Evolutionary conservation across 2,888 invertebrate genomes (phyloP).

Genomic region (Netelia melanura): DNA sequence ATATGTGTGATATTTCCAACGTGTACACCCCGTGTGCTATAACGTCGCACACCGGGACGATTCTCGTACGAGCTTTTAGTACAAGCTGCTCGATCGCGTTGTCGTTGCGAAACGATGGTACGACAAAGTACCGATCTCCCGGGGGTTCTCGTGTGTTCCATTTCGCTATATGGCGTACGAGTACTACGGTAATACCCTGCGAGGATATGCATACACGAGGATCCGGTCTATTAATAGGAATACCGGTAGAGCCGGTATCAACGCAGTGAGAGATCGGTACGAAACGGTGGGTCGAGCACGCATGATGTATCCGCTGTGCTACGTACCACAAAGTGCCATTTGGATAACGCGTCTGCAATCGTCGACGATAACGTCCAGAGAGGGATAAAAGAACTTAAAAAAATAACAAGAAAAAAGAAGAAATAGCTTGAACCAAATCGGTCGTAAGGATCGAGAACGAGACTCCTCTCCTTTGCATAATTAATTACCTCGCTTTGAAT

Average conservation of each 20-base stretch:
- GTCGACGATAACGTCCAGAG: slow-evolving; percentile 16
- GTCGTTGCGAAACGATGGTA: slow-evolving; percentile 2
- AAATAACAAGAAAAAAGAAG: background rate
- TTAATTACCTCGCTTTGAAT: slow-evolving; percentile 31
- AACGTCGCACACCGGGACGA: too few species aligned
- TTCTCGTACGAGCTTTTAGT: slow-evolving; percentile 57
- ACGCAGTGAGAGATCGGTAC: slow-evolving; percentile 1
- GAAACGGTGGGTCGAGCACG: background rate
- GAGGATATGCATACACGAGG: background rate
- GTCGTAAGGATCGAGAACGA: slow-evolving; percentile 14
- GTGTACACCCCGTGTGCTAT: too few species aligned
- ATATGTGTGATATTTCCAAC: background rate
- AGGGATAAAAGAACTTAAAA: background rate
- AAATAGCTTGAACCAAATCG: background rate
- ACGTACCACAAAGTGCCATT: slow-evolving; percentile 13
- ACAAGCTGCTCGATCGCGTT: slow-evolving; percentile 67
- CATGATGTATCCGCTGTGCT: slow-evolving; percentile 4
- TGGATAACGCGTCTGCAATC: slow-evolving; percentile 21
- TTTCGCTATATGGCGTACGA: background rate
- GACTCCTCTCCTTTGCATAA: slow-evolving; percentile 21
- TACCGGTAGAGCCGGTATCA: background rate
- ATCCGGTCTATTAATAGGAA: slow-evolving; percentile 21
- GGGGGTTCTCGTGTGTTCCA: slow-evolving; percentile 44
- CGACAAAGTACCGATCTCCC: slow-evolving; percentile 61
- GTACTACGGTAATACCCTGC: background rate